Base-by-base conservation (phyloP, 1,140 invertebrate species). In the Drosophila rhopaloa region DNA sequence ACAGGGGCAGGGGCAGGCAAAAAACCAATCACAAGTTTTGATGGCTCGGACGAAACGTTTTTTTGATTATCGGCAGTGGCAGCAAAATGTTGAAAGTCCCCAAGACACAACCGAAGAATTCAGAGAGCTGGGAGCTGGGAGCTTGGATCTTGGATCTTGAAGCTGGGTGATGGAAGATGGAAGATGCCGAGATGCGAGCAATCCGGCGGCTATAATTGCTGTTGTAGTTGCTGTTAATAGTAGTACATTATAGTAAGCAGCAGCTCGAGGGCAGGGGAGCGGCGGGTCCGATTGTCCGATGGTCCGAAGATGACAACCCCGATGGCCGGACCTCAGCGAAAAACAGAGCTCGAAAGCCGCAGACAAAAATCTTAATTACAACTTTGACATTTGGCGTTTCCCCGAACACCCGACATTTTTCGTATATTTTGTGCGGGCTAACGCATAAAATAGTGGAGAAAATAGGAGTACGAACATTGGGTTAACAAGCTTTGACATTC, bases 11-110 rank as follows among this genome's bases (percentile, higher is more conserved):
- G 48, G 38, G 35, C n/a, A 16, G 38, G 35, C 14, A 16, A 38
- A 76, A 76, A 76, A 76, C 73, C 73, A 76, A 76, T 76, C 73
- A 76, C 72, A 76, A 74, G 44, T 57, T 76, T 76, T 76, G 73
- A 76, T 76, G 73, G 41, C 60, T 76, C 24, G 60, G 71, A 56
- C 59, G 71, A 57, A 76, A 75, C 60, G 60, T 75, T 75, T 75
- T 74, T 75, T 75, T 75, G 58, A 75, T 75, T 75, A 75, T 75
- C 72, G 68, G 38, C 66, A 44, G 41, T 44, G 38, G 38, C 41
- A 68, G 50, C 63, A 71, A 71, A 71, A 71, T 71, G 68, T 58
- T 71, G 53, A 72, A 72, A 71, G 66, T 71, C 29, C 66, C 53
- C 65, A 29, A 46, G 27, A 58, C 32, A 32, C 47, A 27, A 53